These are phyloP conservation scores for Drosophila kohkoa DNA, from an alignment of 1,140 invertebrate genomes.

Conservation along the genomic window DNA sequence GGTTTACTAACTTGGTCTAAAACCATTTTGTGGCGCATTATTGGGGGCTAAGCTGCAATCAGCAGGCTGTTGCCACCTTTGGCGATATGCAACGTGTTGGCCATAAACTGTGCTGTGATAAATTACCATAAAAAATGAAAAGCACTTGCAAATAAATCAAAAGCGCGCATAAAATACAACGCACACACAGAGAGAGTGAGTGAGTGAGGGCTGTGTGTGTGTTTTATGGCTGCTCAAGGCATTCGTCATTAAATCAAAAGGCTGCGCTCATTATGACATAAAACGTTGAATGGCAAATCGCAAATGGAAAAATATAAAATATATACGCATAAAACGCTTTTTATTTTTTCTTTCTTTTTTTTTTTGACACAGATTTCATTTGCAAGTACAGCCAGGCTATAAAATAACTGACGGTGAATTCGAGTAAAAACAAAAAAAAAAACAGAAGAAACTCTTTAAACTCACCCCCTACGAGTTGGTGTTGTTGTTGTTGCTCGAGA, in stretches of 20 bases:
- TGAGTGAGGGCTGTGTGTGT: slow-evolving; percentile 23
- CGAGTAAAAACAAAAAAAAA: not conserved
- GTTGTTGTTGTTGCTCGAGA: slow-evolving; percentile 25
- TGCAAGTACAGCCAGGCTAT: not conserved
- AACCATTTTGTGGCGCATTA: slow-evolving; percentile 38
- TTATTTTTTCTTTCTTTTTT: slow-evolving; percentile 36
- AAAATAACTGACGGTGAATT: slow-evolving; percentile 4
- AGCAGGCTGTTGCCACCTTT: slow-evolving; percentile 64
- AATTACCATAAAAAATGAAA: slow-evolving; percentile 78
- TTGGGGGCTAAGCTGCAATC: slow-evolving; percentile 52
- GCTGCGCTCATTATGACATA: slow-evolving; percentile 78
- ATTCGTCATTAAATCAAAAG: slow-evolving; percentile 82
- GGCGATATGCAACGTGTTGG: slow-evolving; percentile 40
- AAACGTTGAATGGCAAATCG: slow-evolving; percentile 44
- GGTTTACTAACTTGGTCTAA: slow-evolving; percentile 40
- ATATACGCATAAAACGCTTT: slow-evolving; percentile 44
- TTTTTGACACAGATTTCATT: slow-evolving; percentile 63
- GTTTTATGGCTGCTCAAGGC: slow-evolving; percentile 61
- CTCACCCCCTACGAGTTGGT: slow-evolving; percentile 56
- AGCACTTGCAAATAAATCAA: slow-evolving; percentile 70
- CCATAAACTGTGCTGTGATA: slow-evolving; percentile 71
- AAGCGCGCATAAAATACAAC: slow-evolving; percentile 60
- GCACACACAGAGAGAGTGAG: slow-evolving; percentile 9
- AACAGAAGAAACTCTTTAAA: slow-evolving; percentile 25
- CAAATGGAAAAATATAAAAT: slow-evolving; percentile 52